Evolutionary conservation across 30 jellyfish, hydroid and myxozoan species (phyloP).

Genomic region (Aurelia sp.): DNA sequence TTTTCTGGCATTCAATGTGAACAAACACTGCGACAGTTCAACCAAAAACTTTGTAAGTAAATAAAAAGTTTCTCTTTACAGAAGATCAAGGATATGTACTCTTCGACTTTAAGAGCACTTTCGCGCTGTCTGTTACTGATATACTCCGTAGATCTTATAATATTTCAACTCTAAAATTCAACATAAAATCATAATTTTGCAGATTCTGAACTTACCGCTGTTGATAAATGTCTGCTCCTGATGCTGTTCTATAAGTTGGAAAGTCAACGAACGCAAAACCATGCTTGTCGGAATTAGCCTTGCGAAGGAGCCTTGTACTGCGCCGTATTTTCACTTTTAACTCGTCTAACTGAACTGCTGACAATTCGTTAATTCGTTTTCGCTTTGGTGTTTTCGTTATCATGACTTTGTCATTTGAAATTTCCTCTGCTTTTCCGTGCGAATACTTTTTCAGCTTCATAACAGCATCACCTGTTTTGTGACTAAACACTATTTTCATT

Average conservation of each 20-base stretch:
- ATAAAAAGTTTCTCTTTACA: no score
- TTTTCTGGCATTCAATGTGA: no score
- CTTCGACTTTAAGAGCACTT: no score
- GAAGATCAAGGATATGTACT: no score
- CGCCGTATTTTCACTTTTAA: constrained; percentile 50
- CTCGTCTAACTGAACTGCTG: constrained; percentile 32
- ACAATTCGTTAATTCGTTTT: constrained; percentile 16
- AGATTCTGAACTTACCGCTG: no score
- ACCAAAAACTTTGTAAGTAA: no score
- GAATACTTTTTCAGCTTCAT: not conserved
- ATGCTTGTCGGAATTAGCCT: constrained; percentile 12
- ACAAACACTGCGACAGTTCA: no score
- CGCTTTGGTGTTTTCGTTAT: constrained; percentile 8
- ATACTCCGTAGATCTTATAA: no score
- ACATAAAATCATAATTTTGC: no score
- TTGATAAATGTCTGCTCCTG: not conserved
- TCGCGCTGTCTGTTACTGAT: no score
- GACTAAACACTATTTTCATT: constrained; percentile 23
- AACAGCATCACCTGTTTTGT: constrained; percentile 21
- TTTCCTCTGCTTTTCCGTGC: constrained; percentile 4
- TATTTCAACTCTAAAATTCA: no score
- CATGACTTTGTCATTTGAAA: constrained; percentile 11
- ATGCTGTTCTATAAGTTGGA: constrained; percentile 43
- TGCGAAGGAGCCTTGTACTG: constrained; percentile 47
- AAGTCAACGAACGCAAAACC: constrained; percentile 57